Base-by-base conservation (phyloP, 2,113 vertebrate species). In the Felis catus region DNA sequence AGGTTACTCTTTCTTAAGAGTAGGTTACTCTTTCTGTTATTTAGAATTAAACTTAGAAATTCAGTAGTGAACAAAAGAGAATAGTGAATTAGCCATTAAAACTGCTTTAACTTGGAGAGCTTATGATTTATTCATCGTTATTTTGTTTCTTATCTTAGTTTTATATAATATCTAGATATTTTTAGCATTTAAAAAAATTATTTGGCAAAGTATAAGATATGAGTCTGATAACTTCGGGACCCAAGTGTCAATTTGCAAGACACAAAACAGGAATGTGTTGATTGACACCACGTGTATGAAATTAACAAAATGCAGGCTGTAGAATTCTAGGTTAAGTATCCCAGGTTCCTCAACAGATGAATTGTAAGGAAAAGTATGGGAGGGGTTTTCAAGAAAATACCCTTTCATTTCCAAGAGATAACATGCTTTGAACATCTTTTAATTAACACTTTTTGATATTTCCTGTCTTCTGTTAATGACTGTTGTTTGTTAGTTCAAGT, bases 61-160 rank as follows among this genome's bases (percentile, higher is more conserved):
- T 92, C 19, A 63, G 25, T 83, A 61, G 16, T 85, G 23, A 81
- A 81, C 81, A 51, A 92, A 97, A 66, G 66, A 78, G 19, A 95
- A 71, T 68, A 55, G 27, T 73, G 3, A 71, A 74, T 80, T 48
- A 93, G 25, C 58, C 13, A 70, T 84, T 94, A 11, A 90, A 96
- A 96, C 63, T 91, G 23, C 41, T 90, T 73, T 74, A 53, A 53
- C 73, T 91, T 95, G 91, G 55, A 89, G 86, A 90, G 36, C 14
- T 95, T 78, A 66, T 79, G 51, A 45, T 82, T 91, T 91, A 36
- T 84, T 91, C 16, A 45, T 93, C 25, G 5, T 53, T 94, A 51
- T 70, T 80, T 88, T 78, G 33, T 87, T 91, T 95, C n/a, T 76
- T 71, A 1, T 79, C 5, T 78, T 65, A 93, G 16, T 74, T 84